Base-by-base conservation (phyloP, 2,888 invertebrate species). In the Eumacrocentrus americanus region DNA sequence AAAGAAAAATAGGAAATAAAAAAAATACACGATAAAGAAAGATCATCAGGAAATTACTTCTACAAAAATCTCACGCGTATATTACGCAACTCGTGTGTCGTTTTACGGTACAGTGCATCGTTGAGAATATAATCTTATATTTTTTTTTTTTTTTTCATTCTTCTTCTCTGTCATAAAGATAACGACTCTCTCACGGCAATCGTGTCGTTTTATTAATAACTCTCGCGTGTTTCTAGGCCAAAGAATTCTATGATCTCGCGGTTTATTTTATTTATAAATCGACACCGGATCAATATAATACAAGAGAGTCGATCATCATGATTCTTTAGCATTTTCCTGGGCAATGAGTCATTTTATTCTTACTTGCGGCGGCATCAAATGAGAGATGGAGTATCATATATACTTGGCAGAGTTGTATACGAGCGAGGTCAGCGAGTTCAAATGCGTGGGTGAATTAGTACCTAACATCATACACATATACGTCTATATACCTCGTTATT, bases 381-480 rank as follows among this genome's bases (percentile, higher is more conserved):
- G 18, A 16, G 38, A 16, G 38, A 40, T 14, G 12, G 14, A 18
- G 18, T 40, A 40, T 40, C 14, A 40, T 40, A 40, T 40, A 18
- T 18, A 40, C 14, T 40, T 16, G 18, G 38, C 18, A 18, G 18
- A 40, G 38, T 40, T 40, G 38, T 25, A 23, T 29, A 48, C 14
- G 48, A 25, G 29, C 48, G 48, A 48, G 48, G 48, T 48, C 48
- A 18, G 14, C 16, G 25, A 29, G 48, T 48, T 48, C 48, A 48
- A 48, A 34, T 29, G 48, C 48, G 48, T 48, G 29, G 48, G 48
- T 48, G 48, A 48, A 29, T 29, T 48, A 48, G 14, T 48, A 29
- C 23, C n/a, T 48, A 12, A 22, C 22, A 11, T 46, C 23, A 23
- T 44, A 23, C 23, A 7, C 3, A 12, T 46, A 22, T n/a, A 46